These are phyloP conservation scores for Lasaia peninsularis DNA, from an alignment of 1,140 invertebrate species.

Conservation along the genomic window DNA sequence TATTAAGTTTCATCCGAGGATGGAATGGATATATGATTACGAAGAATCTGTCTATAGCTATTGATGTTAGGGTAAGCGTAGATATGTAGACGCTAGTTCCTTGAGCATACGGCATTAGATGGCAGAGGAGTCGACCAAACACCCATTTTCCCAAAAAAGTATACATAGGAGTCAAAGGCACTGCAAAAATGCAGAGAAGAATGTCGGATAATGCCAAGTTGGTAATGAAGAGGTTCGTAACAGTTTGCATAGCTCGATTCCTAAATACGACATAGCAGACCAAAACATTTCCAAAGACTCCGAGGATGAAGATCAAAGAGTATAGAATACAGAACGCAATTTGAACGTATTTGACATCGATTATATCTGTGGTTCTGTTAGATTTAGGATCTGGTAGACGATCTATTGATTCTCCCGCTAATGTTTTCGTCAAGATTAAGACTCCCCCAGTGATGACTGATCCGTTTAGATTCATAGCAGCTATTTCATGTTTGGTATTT, in stretches of 20 bases:
- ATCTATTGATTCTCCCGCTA: conserved; percentile 58
- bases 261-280: conserved; percentile 95
- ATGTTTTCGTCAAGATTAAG: conserved; percentile 58
- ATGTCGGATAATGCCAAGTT: conserved; percentile 98
- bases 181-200: conserved; percentile 93
- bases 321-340: conserved; percentile 92
- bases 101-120: conserved; percentile 94
- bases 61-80: conserved; percentile 96
- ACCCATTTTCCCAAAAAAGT: conserved; percentile 94
- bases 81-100: conserved; percentile 97
- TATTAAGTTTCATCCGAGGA: conserved; percentile 92
- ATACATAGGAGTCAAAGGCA: conserved; percentile 96
- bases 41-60: conserved; percentile 97
- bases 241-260: conserved; percentile 97
- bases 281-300: conserved; percentile 94
- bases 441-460: conserved; percentile 48
- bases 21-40: conserved; percentile 98
- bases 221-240: conserved; percentile 99
- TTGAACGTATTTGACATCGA: conserved; percentile 83
- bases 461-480: conserved; percentile 52
- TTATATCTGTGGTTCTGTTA: conserved; percentile 77
- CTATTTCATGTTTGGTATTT: conserved; percentile 32
- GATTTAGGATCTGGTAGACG: conserved; percentile 57
- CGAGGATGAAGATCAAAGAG: conserved; percentile 90
- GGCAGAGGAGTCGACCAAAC: conserved; percentile 92